Evolutionary conservation across 2,888 invertebrate species (phyloP).

Genomic region (Adela reaumurella): DNA sequence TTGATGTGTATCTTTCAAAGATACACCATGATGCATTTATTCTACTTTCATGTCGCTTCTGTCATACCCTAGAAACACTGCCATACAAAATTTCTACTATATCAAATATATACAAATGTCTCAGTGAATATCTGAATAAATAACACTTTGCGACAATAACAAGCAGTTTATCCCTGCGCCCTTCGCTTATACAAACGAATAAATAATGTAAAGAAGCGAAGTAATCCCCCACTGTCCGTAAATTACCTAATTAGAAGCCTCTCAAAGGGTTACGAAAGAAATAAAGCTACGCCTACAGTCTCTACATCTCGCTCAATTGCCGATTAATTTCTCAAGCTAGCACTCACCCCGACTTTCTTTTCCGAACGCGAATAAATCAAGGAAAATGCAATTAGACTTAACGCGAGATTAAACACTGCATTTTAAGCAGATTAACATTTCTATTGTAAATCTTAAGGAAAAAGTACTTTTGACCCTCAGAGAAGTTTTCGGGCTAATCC

Average conservation of each 20-base stretch:
- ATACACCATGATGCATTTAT: too few relatives aligned
- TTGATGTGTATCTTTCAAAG: too few relatives aligned
- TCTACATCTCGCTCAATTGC: background rate
- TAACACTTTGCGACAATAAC: too few relatives aligned
- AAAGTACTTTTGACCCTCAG: background rate
- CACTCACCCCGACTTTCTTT: background rate
- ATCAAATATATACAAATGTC: too few relatives aligned
- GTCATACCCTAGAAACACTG: too few relatives aligned
- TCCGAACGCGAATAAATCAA: conserved; percentile 29
- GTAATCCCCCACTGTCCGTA: background rate
- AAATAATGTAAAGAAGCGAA: background rate
- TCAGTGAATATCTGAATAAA: too few relatives aligned
- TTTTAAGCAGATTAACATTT: background rate
- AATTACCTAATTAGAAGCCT: background rate
- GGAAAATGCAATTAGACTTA: conserved; percentile 41
- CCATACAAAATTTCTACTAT: too few relatives aligned
- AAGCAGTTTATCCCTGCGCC: too few relatives aligned
- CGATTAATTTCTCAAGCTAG: background rate
- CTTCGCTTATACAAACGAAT: too few relatives aligned
- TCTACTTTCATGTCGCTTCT: too few relatives aligned
- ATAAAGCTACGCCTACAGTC: background rate
- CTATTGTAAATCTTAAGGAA: background rate
- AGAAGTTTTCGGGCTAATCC: too few relatives aligned
- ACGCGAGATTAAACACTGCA: conserved; percentile 27
- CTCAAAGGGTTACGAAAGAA: background rate